Evolutionary conservation across 2,888 invertebrate genomes (phyloP), one percentile per base, ranked within the genome.

Genomic region (Eupithecia tripunctaria): DNA sequence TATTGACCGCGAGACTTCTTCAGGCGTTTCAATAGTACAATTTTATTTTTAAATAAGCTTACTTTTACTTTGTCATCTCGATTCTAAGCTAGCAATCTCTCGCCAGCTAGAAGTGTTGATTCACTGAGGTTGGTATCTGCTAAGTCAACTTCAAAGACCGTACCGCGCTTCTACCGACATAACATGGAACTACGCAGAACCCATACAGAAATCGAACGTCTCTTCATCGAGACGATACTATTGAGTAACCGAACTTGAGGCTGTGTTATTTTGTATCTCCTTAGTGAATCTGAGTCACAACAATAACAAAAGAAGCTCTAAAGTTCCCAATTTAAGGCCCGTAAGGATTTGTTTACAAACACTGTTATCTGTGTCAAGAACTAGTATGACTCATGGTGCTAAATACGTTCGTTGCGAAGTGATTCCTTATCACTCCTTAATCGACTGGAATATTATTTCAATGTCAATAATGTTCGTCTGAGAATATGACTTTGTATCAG

Each of bases 341-440:
- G 4, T 32, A n/a, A 32, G 32, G n/a, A 32, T 68, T 64, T 79
- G 76, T 82, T 82, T 81, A 75, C 80, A 74, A 78, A 80, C 77
- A 75, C 68, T 74, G 29, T 81, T 81, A 82, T 79, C 72, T 60
- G 36, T n/a, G n/a, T 32, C 43, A 43, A 70, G 63, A 60, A 67
- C 29, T 51, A 59, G 21, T 21, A 32, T 73, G 43, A 66, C 38
- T 72, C 65, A 73, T 69, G 29, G 21, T 18, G 32, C 43, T 66
- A 27, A 68, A 38, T 67, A n/a, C 29, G 27, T 60, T 15, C 29
- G 29, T 2, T 47, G 12, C 27, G 1, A 29, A 51, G 56, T 56
- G 56, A n/a, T 27, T 64, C 21, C 63, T 69, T 65, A 70, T 51
- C 70, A 27, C 18, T 56, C 56, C 18, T 68, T 41, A 65, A 64